These are phyloP conservation scores for Eutrigla gurnardus DNA, from an alignment of 2,797 vertebrate genomes.

Conservation along the genomic window DNA sequence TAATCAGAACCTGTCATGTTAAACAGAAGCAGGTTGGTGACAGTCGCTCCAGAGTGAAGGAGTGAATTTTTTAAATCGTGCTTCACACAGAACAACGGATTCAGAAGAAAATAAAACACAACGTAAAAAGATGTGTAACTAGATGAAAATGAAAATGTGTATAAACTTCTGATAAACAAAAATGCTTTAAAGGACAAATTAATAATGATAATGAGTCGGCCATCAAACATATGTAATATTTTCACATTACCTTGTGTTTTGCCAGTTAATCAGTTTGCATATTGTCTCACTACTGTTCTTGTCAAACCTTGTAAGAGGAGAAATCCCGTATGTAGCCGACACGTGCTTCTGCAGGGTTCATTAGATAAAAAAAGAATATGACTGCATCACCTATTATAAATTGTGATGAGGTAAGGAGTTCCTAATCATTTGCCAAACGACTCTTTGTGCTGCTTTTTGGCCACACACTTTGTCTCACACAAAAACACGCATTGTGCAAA, in stretches of 20 bases:
- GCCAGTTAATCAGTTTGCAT: not conserved
- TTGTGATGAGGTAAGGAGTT: conserved; percentile 46
- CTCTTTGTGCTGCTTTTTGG: conserved; percentile 35
- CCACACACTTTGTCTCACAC: conserved; percentile 18
- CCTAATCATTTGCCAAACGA: conserved; percentile 25
- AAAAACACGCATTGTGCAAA: conserved; percentile 25
- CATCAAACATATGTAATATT: not conserved
- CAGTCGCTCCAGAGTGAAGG: not conserved
- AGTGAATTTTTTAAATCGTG: not conserved
- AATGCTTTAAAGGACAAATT: too few species aligned
- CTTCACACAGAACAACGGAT: not conserved
- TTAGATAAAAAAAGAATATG: conserved; percentile 41
- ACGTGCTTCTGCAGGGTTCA: conserved; percentile 29
- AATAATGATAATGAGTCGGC: too few species aligned
- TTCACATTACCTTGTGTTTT: not conserved
- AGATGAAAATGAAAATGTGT: too few species aligned
- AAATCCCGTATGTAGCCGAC: conserved; percentile 16
- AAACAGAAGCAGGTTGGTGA: not conserved
- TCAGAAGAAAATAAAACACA: not conserved
- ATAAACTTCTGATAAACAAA: too few species aligned
- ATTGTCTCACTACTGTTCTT: not conserved
- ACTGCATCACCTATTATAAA: conserved; percentile 9
- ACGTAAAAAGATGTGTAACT: not conserved
- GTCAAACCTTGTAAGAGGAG: not conserved
- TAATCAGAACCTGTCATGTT: not conserved